These are phyloP conservation scores for Zhuqinia jingwanae DNA, from an alignment of 2,888 invertebrate genomes.

Conservation along the genomic window DNA sequence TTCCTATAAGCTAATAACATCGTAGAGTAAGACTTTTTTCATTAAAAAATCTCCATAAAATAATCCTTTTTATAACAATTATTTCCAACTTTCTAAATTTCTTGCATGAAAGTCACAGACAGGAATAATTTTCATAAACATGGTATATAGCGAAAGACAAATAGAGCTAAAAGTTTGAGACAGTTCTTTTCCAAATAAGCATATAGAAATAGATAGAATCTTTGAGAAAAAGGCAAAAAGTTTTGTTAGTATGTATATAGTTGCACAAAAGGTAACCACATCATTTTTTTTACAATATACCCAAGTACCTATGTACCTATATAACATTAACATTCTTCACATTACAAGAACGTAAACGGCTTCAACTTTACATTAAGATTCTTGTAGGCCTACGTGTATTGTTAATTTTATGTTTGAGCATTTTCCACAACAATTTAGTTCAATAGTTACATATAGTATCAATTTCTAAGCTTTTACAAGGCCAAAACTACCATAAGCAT, in stretches of 20 bases:
- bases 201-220: constrained; percentile 27
- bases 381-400: no score
- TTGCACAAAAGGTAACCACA: constrained; percentile 31
- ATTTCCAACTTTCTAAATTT: not conserved
- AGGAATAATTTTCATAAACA: not conserved
- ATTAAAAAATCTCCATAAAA: constrained; percentile 31
- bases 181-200: constrained; percentile 33
- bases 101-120: constrained; percentile 13
- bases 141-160: constrained; percentile 41
- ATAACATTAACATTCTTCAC: no score
- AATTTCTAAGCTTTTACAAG: no score
- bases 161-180: not conserved
- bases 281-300: no score
- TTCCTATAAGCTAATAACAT: not conserved
- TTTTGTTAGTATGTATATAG: constrained; percentile 26
- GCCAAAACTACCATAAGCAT: no score
- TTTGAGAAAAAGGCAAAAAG: constrained; percentile 51
- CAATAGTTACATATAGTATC: not conserved
- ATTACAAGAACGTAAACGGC: no score
- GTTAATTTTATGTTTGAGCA: no score
- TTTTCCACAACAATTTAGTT: constrained; percentile 29
- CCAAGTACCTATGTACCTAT: no score
- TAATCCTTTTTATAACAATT: no score
- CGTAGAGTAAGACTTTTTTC: not conserved
- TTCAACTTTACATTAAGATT: no score